These are phyloP conservation scores for Staurois parvus DNA, from an alignment of 2,797 vertebrate species.

Conservation along the genomic window DNA sequence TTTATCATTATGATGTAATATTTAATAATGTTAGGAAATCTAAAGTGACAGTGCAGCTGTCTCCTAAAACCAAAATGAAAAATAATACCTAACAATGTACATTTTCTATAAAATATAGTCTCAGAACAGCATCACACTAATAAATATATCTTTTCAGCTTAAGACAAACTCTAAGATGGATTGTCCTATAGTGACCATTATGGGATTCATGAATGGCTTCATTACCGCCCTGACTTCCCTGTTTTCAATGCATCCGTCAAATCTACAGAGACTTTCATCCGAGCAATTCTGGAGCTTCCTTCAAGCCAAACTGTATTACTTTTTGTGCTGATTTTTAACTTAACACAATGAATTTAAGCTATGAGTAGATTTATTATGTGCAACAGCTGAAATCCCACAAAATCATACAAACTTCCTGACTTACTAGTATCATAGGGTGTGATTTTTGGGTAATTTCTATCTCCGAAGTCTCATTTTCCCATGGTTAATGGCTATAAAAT, in stretches of 20 bases:
- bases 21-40: conserved; percentile 19
- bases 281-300: neutral
- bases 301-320: conserved; percentile 23
- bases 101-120: neutral
- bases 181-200: neutral
- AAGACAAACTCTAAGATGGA: neutral
- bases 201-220: neutral
- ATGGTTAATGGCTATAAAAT: neutral
- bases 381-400: conserved; percentile 38
- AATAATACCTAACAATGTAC: neutral
- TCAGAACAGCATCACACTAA: neutral
- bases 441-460: conserved; percentile 20
- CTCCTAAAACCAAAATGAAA: neutral
- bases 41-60: conserved; percentile 16
- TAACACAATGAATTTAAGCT: conserved; percentile 15
- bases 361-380: conserved; percentile 33
- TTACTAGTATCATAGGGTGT: neutral
- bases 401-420: conserved; percentile 27
- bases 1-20: neutral
- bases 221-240: neutral
- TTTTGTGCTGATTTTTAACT: conserved; percentile 13
- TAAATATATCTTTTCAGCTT: neutral
- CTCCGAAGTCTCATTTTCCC: neutral
- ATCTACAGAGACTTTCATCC: conserved; percentile 19
- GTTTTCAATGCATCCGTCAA: conserved; percentile 16